Conservation (phyloP, 30 jellyfish, hydroid and myxozoan genomes). For the Rhopilema esculentum region DNA sequence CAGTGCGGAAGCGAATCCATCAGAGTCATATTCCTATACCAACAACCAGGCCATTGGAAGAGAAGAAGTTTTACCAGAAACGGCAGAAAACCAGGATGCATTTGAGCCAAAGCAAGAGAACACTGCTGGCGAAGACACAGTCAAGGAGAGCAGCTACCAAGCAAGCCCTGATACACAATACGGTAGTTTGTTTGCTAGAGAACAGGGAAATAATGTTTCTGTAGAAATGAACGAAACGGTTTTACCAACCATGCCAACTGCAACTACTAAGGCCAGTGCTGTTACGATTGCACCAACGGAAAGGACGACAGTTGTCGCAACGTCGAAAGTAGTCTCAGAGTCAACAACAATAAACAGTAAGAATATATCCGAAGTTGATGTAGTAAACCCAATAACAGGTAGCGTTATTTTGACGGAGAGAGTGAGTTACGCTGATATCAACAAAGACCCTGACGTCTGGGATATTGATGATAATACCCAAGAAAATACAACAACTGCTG, state of each 20-base stretch:
- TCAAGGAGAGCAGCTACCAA: not conserved
- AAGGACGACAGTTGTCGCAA: not conserved
- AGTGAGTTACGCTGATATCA: constrained; percentile 47
- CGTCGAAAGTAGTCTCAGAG: constrained; percentile 28
- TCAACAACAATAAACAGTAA: constrained; percentile 19
- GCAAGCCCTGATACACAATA: no score
- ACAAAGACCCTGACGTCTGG: constrained; percentile 17
- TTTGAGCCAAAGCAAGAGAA: not conserved
- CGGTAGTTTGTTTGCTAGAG: no score
- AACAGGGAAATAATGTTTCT: not conserved
- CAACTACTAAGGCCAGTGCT: not conserved
- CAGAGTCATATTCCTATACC: no score
- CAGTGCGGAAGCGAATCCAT: no score
- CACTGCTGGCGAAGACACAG: not conserved
- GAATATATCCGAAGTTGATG: not conserved
- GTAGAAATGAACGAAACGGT: not conserved
- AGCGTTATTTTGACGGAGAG: constrained; percentile 69
- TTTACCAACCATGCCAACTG: not conserved
- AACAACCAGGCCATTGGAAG: no score
- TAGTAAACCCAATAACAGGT: constrained; percentile 43
- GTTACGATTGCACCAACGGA: not conserved
- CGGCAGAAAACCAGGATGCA: no score
- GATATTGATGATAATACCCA: not conserved
- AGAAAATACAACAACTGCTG: constrained; percentile 5
- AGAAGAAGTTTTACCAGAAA: no score